phyloP scores from a whole-genome alignment of 1,140 invertebrate genomes.

The Cherax destructor region DNA sequence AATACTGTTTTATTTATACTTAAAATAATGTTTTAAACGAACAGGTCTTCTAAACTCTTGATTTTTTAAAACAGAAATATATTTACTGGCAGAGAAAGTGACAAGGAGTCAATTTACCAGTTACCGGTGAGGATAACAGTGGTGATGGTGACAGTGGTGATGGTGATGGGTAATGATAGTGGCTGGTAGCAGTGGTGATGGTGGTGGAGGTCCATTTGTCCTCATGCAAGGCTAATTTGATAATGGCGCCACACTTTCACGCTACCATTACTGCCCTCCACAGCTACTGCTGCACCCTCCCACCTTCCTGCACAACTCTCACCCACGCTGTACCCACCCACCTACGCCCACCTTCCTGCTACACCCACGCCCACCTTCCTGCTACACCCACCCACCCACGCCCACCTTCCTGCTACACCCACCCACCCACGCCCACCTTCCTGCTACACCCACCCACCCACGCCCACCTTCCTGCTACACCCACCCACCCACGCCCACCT shows the following conservation, averaged over 20 bases:
- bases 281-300: conserved; percentile 1
- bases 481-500: neutral
- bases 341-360: neutral
- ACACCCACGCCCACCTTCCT: neutral
- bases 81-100: too few species aligned
- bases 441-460: neutral
- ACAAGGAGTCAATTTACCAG: too few species aligned
- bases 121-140: neutral
- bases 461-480: neutral
- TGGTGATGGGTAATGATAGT: too few species aligned
- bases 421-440: too few species aligned
- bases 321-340: neutral
- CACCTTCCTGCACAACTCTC: neutral
- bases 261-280: conserved; percentile 16
- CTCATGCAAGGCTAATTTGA: conserved; percentile 32
- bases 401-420: too few species aligned
- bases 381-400: neutral
- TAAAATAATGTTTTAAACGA: too few species aligned
- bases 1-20: too few species aligned
- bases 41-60: too few species aligned
- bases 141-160: neutral
- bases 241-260: conserved; percentile 21
- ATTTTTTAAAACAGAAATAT: too few species aligned
- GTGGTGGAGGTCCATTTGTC: neutral
- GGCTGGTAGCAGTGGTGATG: neutral